These are phyloP conservation scores for Penaeus indicus DNA, from an alignment of 1,140 invertebrate species.

Conservation along the genomic window DNA sequence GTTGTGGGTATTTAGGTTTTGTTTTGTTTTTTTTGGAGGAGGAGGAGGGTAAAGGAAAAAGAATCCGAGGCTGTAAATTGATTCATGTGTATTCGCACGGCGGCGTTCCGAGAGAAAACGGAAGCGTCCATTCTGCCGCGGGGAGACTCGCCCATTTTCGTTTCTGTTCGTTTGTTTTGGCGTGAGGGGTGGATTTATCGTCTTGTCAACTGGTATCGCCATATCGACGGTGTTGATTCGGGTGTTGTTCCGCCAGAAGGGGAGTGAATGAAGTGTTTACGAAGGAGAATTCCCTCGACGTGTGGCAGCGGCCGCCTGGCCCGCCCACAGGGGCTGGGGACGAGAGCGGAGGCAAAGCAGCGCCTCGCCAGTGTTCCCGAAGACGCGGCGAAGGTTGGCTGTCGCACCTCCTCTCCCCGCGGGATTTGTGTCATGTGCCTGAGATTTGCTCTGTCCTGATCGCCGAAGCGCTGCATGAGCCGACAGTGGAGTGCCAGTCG, in stretches of 20 bases:
- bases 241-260: too few species aligned
- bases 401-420: background rate
- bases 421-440: constrained; percentile 40
- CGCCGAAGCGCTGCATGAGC: background rate
- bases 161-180: background rate
- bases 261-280: background rate
- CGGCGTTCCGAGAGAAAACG: background rate
- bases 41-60: too few species aligned
- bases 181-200: background rate
- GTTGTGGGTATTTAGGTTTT: too few species aligned
- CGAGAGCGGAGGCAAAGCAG: background rate
- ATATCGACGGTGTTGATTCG: background rate
- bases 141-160: background rate
- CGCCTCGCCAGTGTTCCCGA: constrained; percentile 28
- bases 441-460: background rate
- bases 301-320: too few species aligned
- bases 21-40: too few species aligned
- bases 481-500: background rate
- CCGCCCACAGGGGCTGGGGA: constrained; percentile 26
- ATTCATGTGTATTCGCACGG: too few species aligned
- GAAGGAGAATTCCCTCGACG: too few species aligned
- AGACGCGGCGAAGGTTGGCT: constrained; percentile 18
- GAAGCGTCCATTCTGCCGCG: background rate
- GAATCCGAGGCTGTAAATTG: too few species aligned
- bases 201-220: background rate